Evolutionary conservation across 2,888 invertebrate species (phyloP).

Genomic region (Diabrotica balteata): DNA sequence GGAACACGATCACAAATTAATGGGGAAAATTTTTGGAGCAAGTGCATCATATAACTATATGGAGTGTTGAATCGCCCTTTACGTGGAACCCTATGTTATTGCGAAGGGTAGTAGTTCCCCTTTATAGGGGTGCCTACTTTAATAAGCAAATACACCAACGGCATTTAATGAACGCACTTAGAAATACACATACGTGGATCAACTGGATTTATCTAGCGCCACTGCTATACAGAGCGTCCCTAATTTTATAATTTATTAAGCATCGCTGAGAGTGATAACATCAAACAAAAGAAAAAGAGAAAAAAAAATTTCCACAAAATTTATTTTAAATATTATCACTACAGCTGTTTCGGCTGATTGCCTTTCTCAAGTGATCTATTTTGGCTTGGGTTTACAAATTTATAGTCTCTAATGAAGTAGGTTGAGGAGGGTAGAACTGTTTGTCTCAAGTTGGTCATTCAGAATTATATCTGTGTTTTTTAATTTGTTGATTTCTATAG

Average conservation of each 20-base stretch:
- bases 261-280: too few relatives aligned
- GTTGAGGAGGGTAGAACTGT: too few relatives aligned
- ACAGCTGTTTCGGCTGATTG: too few relatives aligned
- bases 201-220: constrained; percentile 30
- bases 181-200: constrained; percentile 44
- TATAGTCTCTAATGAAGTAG: too few relatives aligned
- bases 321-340: too few relatives aligned
- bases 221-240: constrained; percentile 21
- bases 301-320: too few relatives aligned
- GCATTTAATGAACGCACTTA: constrained; percentile 60
- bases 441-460: too few relatives aligned
- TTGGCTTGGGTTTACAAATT: too few relatives aligned
- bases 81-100: constrained; percentile 45
- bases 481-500: too few relatives aligned
- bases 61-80: constrained; percentile 20
- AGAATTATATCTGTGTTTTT: too few relatives aligned
- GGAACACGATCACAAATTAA: constrained; percentile 30
- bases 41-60: constrained; percentile 36
- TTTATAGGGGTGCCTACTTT: constrained; percentile 50
- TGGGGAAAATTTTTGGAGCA: constrained; percentile 28
- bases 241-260: background rate
- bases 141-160: constrained; percentile 58
- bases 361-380: too few relatives aligned
- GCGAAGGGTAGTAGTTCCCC: constrained; percentile 54
- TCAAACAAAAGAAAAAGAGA: too few relatives aligned